Evolutionary conservation across 2,113 vertebrate species (phyloP).

Genomic region (Nothocercus julius): DNA sequence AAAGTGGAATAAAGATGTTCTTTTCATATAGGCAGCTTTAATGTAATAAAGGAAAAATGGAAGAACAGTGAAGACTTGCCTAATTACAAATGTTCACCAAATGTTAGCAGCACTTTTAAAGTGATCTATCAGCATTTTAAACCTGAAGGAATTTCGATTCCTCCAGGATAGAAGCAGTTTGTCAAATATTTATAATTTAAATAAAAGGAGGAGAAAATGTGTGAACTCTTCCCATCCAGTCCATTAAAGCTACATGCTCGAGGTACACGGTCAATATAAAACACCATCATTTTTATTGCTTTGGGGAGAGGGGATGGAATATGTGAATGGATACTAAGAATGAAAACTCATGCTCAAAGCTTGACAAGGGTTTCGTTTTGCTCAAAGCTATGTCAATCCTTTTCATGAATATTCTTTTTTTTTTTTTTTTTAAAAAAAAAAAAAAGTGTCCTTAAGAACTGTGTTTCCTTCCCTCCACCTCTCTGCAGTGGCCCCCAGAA

Average conservation of each 20-base stretch:
- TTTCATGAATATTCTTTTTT: slow-evolving; percentile 29
- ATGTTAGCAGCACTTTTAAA: not conserved
- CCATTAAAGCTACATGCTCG: not conserved
- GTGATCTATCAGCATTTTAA: not conserved
- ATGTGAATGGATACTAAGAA: not conserved
- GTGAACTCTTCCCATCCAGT: not conserved
- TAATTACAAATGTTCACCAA: not conserved
- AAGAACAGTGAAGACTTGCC: not conserved
- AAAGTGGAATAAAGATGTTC: not conserved
- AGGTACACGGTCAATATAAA: not conserved
- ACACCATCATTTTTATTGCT: not conserved
- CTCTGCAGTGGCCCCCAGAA: not conserved
- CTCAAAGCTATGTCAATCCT: not conserved
- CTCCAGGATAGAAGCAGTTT: not conserved
- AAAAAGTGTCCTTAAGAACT: too few species aligned
- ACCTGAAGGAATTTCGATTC: not conserved
- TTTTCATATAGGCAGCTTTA: not conserved
- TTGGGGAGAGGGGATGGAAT: not conserved
- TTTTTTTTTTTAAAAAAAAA: not conserved
- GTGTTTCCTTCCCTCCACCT: not conserved
- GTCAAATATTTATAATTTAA: slow-evolving; percentile 44
- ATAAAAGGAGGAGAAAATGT: not conserved
- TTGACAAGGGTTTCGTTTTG: not conserved
- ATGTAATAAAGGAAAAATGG: not conserved
- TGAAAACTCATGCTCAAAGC: not conserved